Evolutionary conservation across 2,797 vertebrate genomes (phyloP), one percentile per base, ranked within the genome.

Genomic region (Gila robusta): DNA sequence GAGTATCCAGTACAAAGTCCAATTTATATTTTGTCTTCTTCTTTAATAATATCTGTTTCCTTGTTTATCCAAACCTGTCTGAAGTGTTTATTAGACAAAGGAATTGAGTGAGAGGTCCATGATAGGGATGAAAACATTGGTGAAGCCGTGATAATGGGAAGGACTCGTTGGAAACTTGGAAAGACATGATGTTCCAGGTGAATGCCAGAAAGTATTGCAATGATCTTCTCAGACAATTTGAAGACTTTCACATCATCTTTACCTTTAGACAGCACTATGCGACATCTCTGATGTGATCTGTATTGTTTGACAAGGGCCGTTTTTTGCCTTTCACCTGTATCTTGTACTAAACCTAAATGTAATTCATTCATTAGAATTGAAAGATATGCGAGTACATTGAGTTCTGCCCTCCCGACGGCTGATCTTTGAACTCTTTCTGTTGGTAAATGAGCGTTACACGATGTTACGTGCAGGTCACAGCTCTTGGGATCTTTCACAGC

Each of bases 401-500:
- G 39, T 79, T 83, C 72, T 88, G 62, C 39, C 49, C 86, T 74
- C 90, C 67, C 26, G 26, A 80, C 49, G 73, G 66, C 66, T 82
- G 88, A 90, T 90, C 91, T 88, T 56, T 91, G 87, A 82, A 71
- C 78, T 82, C 62, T 47, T 52, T 62, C 54, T 88, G 79, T 81
- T 78, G 80, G 84, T 87, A 88, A 92, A 85, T 90, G 76, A 90
- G 78, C 83, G 79, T 69, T 86, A 90, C 89, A 88, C 10, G 41
- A 59, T 72, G 85, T 91, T 79, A 81, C 79, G 49, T 84, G 81
- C 89, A 90, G 90, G 89, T 92, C 91, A 89, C 81, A 19, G 80
- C 93, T 91, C 88, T 7, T 78, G 89, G 85, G 91, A 91, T 90
- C 89, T 86, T 89, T 85, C 90, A 92, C 32, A 66, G 93, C 94